Percentiles rank a stretch among this genome's conserved stretches.
These are phyloP conservation scores for Hyposmocoma kahamanoa DNA, from an alignment of 1,140 invertebrate species.

Conservation along the genomic window DNA sequence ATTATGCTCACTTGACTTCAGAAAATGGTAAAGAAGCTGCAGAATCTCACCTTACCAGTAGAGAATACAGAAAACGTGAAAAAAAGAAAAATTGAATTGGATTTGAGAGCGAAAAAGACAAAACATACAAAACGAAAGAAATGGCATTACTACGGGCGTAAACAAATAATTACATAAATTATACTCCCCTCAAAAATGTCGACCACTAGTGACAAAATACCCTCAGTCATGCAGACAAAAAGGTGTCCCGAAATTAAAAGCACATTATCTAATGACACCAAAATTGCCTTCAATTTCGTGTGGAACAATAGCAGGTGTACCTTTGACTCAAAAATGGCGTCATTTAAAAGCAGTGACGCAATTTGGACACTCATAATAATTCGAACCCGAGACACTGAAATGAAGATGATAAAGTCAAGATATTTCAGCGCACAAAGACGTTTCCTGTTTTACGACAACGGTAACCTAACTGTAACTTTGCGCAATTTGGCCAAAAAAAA, in stretches of 20 bases:
- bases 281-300: constrained; percentile 26
- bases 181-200: not conserved
- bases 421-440: too few species aligned
- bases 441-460: too few species aligned
- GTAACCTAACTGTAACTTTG: too few species aligned
- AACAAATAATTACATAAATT: not conserved
- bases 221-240: not conserved
- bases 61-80: constrained; percentile 1
- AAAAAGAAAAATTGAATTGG: not conserved
- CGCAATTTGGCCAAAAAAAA: too few species aligned
- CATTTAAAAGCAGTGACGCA: not conserved
- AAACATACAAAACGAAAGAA: not conserved
- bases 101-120: not conserved
- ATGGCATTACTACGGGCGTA: not conserved
- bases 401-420: too few species aligned
- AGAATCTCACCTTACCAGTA: not conserved
- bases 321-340: not conserved
- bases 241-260: constrained; percentile 34
- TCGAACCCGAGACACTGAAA: too few species aligned
- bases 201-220: not conserved
- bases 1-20: too few species aligned
- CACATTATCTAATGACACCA: constrained; percentile 23
- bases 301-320: constrained; percentile 13
- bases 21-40: too few species aligned
- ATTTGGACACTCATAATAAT: too few species aligned